phyloP scores from a whole-genome alignment of 1,140 invertebrate genomes.

The Pogonomyrmex barbatus region DNA sequence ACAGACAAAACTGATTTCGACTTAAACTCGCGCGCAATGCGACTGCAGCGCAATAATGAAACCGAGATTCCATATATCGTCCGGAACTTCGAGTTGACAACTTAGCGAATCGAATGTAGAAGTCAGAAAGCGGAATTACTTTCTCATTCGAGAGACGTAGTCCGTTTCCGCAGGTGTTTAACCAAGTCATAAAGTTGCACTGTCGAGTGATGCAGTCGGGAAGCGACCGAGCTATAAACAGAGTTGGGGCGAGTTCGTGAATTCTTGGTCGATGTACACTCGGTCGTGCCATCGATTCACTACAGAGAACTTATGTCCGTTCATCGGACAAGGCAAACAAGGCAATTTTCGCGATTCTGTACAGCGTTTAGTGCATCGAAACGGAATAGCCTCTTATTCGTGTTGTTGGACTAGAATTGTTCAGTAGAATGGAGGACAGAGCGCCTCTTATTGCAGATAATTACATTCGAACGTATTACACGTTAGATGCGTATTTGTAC shows the following conservation, averaged over 20 bases:
- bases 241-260: constrained; percentile 41
- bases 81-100: constrained; percentile 38
- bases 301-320: constrained; percentile 28
- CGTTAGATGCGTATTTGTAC: not conserved
- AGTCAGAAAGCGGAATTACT: constrained; percentile 56
- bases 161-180: constrained; percentile 29
- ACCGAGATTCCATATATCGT: constrained; percentile 5
- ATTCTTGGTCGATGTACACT: constrained; percentile 3
- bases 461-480: not conserved
- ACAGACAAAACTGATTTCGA: not conserved
- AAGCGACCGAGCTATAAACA: constrained; percentile 38
- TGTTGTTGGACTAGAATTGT: constrained; percentile 17
- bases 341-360: constrained; percentile 39
- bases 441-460: not conserved
- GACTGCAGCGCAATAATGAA: not conserved
- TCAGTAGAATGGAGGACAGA: not conserved
- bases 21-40: not conserved
- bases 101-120: constrained; percentile 10
- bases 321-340: constrained; percentile 6
- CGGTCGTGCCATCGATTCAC: constrained; percentile 22
- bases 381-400: constrained; percentile 19
- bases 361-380: constrained; percentile 9
- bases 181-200: constrained; percentile 38
- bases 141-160: constrained; percentile 43
- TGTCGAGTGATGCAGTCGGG: constrained; percentile 22